Evolutionary conservation across 64 coral and sea anemone species (phyloP).

Genomic region (Pocillopora damicornis): DNA sequence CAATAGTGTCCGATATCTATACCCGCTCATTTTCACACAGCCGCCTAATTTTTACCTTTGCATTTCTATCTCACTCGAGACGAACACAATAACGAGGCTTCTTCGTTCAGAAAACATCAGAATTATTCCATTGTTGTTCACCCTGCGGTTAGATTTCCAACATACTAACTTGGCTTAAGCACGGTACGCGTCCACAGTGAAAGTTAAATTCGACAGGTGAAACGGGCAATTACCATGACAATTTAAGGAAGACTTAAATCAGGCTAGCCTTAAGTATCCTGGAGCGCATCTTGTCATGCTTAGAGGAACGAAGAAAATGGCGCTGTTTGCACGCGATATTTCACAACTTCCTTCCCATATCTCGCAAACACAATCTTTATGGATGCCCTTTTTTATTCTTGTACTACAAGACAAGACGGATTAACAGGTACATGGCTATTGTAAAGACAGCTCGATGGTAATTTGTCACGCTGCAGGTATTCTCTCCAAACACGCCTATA

Average conservation of each 20-base stretch:
- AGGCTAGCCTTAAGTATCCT: background rate
- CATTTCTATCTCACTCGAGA: too few species aligned
- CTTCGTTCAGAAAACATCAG: too few species aligned
- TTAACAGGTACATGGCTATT: too few species aligned
- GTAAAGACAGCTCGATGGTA: too few species aligned
- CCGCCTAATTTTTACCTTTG: too few species aligned
- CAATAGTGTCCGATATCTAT: background rate
- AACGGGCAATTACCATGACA: slow-evolving; percentile 11
- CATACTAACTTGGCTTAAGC: background rate
- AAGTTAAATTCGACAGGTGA: background rate
- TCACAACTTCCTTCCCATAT: background rate
- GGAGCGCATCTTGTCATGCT: background rate
- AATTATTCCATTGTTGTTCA: background rate
- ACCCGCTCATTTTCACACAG: too few species aligned
- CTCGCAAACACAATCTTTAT: background rate
- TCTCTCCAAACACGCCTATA: too few species aligned
- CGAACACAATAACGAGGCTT: too few species aligned
- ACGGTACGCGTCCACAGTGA: background rate
- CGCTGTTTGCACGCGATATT: background rate
- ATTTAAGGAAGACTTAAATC: background rate
- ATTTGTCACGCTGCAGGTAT: too few species aligned
- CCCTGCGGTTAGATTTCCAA: background rate
- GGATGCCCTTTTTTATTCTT: background rate
- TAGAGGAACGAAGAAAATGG: background rate
- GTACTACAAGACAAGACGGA: background rate